Percentiles rank a stretch among this genome's conserved stretches.
Evolutionary conservation across 2,888 invertebrate species (phyloP).

Genomic region (Dinocampus coccinellae): DNA sequence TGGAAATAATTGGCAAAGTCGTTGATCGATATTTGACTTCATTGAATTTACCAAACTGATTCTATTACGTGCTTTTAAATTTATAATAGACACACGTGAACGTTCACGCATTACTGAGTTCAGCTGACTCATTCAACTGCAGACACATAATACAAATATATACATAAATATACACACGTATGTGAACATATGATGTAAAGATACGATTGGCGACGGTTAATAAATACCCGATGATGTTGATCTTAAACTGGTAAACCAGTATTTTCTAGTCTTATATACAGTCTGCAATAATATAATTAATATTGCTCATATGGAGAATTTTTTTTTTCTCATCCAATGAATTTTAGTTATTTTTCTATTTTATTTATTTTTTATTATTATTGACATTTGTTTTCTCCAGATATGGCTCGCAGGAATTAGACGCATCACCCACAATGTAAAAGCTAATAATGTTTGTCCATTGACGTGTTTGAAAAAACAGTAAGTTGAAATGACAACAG

Average conservation of each 20-base stretch:
- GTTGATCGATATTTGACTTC: background rate
- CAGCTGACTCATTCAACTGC: background rate
- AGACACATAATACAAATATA: background rate
- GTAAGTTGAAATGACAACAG: conserved; percentile 78
- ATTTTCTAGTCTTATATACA: background rate
- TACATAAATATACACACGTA: background rate
- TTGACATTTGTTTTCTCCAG: too few relatives aligned
- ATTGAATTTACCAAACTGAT: background rate
- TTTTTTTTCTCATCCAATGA: background rate
- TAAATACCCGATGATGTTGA: background rate
- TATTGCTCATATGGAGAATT: too few relatives aligned
- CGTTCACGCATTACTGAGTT: background rate
- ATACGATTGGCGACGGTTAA: background rate
- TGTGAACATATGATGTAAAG: background rate
- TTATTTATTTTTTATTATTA: background rate
- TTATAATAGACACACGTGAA: background rate
- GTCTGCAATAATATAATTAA: background rate
- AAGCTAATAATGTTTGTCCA: conserved; percentile 99
- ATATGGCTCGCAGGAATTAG: conserved; percentile 96
- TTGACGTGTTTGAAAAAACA: conserved; percentile 99
- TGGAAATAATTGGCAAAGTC: background rate
- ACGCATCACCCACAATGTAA: conserved; percentile 97
- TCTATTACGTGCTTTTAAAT: background rate
- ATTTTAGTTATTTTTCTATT: background rate
- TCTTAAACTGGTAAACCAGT: background rate